Percentiles rank a stretch among this genome's conserved stretches.
These are phyloP conservation scores for Coracopsis vasa DNA, from an alignment of 2,113 vertebrate species.

Conservation along the genomic window DNA sequence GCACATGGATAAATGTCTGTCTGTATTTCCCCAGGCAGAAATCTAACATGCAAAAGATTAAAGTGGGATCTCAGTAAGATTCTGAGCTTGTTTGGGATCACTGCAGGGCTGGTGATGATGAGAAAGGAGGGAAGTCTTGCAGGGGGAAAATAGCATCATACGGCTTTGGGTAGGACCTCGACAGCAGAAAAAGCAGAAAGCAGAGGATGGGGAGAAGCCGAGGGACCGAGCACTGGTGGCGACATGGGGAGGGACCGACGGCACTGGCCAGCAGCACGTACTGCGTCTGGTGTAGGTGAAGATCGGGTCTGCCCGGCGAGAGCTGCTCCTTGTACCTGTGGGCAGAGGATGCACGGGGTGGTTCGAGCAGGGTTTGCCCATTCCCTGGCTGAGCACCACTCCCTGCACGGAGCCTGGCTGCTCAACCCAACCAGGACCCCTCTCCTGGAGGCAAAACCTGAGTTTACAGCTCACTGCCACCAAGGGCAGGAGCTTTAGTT, in stretches of 20 bases:
- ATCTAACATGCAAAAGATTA: not conserved
- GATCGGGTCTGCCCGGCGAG: not conserved
- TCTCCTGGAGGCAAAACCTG: not conserved
- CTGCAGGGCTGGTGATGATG: not conserved
- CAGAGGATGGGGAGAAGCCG: not conserved
- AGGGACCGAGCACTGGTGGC: not conserved
- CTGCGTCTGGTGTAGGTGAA: slow-evolving; percentile 39
- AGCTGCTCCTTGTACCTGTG: slow-evolving; percentile 70
- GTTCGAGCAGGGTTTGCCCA: slow-evolving; percentile 80
- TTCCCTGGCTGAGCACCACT: not conserved
- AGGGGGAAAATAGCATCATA: not conserved
- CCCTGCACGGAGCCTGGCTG: rapidly evolving
- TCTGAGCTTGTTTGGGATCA: not conserved
- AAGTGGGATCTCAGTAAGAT: not conserved
- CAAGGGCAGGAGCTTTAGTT: not conserved
- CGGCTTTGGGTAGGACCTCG: not conserved
- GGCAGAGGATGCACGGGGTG: slow-evolving; percentile 83
- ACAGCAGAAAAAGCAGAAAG: not conserved
- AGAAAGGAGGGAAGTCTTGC: not conserved
- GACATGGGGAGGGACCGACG: rapidly evolving
- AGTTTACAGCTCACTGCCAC: not conserved
- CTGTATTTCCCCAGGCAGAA: not conserved
- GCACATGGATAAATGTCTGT: not conserved
- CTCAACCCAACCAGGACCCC: not conserved
- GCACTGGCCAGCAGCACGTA: not conserved